These are phyloP conservation scores for Melanotaenia nigrans DNA, from an alignment of 2,797 vertebrate genomes.

Conservation along the genomic window DNA sequence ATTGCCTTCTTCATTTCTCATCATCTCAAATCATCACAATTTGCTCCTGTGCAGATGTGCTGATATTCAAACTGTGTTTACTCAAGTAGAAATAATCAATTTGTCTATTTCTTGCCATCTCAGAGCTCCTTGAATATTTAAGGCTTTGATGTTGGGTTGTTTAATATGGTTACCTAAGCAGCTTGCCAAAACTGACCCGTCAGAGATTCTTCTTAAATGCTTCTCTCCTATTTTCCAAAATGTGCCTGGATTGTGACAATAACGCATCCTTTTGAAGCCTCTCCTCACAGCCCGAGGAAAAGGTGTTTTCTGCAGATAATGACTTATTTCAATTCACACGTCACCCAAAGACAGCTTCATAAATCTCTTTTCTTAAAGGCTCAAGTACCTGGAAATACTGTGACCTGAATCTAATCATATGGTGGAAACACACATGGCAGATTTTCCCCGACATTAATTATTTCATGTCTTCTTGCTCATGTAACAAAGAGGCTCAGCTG, in stretches of 20 bases:
- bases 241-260: constrained; percentile 63
- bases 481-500: constrained; percentile 35
- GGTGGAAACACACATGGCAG: constrained; percentile 24
- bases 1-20: constrained; percentile 13
- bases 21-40: constrained; percentile 22
- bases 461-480: constrained; percentile 32
- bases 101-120: constrained; percentile 59
- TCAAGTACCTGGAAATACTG: constrained; percentile 38
- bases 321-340: constrained; percentile 70
- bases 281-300: constrained; percentile 53
- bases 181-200: constrained; percentile 66
- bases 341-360: constrained; percentile 36
- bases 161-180: constrained; percentile 69
- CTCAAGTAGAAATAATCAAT: constrained; percentile 66
- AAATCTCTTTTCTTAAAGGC: constrained; percentile 30
- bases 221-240: constrained; percentile 33
- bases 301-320: constrained; percentile 78
- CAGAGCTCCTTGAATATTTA: constrained; percentile 61
- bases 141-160: constrained; percentile 74
- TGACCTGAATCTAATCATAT: constrained; percentile 44
- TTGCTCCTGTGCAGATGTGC: constrained; percentile 26
- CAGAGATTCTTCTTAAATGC: constrained; percentile 45
- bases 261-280: constrained; percentile 71
- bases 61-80: constrained; percentile 51
- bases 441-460: constrained; percentile 53